phyloP scores from a whole-genome alignment of 1,140 invertebrate genomes.

The Platorchestia sp. region DNA sequence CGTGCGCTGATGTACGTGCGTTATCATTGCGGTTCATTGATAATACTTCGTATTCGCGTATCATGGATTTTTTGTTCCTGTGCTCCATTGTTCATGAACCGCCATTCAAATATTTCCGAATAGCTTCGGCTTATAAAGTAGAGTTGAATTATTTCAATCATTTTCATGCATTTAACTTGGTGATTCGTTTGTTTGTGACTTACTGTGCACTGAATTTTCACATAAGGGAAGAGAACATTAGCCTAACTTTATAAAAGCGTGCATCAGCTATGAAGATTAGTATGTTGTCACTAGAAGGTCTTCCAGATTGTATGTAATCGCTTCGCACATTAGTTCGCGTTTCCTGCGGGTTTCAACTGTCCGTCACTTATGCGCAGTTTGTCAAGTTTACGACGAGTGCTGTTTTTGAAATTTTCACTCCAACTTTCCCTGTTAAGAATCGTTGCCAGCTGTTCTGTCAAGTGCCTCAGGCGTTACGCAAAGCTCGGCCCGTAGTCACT shows the following conservation, averaged over 20 bases:
- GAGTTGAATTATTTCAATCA: not conserved
- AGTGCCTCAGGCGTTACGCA: not conserved
- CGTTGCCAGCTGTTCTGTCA: not conserved
- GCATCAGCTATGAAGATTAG: not conserved
- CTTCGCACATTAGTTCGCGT: not conserved
- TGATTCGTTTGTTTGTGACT: not conserved
- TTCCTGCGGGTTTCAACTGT: not conserved
- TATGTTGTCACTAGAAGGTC: not conserved
- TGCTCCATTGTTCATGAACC: not conserved
- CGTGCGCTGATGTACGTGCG: not conserved
- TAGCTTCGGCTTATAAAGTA: not conserved
- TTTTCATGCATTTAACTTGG: not conserved
- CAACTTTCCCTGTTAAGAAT: not conserved
- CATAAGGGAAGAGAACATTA: no score
- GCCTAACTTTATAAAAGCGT: no score
- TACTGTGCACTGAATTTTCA: not conserved
- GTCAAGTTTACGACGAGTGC: not conserved
- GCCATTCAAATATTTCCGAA: not conserved
- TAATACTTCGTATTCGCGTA: no score
- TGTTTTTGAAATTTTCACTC: not conserved
- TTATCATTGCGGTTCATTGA: not conserved
- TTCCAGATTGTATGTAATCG: not conserved
- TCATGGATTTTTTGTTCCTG: not conserved
- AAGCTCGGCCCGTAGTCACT: not conserved
- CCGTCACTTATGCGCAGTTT: not conserved